These are phyloP conservation scores for Drosophila sordidula DNA, from an alignment of 2,888 invertebrate genomes.

Conservation along the genomic window DNA sequence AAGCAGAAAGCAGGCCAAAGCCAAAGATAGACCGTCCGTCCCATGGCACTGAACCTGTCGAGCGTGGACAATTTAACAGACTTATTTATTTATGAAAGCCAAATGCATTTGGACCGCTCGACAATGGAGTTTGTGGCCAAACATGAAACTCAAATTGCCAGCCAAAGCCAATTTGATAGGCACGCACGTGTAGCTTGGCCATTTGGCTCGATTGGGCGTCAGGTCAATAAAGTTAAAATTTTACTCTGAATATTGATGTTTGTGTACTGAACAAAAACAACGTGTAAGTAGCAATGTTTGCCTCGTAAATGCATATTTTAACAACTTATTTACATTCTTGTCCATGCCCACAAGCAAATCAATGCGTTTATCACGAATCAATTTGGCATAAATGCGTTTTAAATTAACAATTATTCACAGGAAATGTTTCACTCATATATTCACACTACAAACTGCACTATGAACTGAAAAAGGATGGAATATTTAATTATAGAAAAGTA, in stretches of 20 bases:
- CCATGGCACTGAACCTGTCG: constrained; percentile 21
- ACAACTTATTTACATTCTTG: constrained; percentile 5
- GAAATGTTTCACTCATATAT: neutral
- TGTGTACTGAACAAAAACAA: constrained; percentile 24
- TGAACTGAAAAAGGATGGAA: neutral
- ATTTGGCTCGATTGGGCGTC: constrained; percentile 29
- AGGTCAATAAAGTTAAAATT: constrained; percentile 39
- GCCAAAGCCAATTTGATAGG: constrained; percentile 58
- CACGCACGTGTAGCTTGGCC: constrained; percentile 60
- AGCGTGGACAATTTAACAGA: constrained; percentile 71
- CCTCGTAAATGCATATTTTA: constrained; percentile 1
- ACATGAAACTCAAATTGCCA: constrained; percentile 60
- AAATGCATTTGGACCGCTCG: constrained; percentile 64
- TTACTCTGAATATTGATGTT: constrained; percentile 4
- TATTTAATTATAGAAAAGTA: neutral
- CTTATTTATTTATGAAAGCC: constrained; percentile 74
- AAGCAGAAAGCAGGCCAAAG: constrained; percentile 30
- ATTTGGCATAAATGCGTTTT: constrained; percentile 16
- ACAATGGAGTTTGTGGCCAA: constrained; percentile 60
- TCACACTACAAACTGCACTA: neutral
- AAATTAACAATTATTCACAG: constrained; percentile 24
- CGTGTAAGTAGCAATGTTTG: constrained; percentile 14
- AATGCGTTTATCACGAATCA: constrained; percentile 1
- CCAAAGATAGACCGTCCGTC: constrained; percentile 12
- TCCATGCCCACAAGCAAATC: constrained; percentile 4